phyloP scores from a whole-genome alignment of 92 coral and sea anemone species.

The Ricordea florida region DNA sequence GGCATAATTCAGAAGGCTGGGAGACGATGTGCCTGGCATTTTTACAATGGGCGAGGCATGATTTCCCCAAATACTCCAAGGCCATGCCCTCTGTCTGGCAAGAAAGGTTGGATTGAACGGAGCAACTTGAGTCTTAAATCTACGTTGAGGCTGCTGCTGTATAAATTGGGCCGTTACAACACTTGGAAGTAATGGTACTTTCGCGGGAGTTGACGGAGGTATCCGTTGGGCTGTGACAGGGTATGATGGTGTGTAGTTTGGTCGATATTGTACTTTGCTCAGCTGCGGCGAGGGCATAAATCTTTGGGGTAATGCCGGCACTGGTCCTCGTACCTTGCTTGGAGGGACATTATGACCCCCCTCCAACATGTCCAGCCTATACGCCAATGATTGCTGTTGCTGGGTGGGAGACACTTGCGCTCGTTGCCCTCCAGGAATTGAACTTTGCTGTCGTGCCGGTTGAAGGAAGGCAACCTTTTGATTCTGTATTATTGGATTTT shows the following conservation, averaged over 20 bases:
- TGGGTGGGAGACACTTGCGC: not conserved
- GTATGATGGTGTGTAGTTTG: constrained; percentile 4
- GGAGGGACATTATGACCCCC: not conserved
- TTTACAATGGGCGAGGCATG: not conserved
- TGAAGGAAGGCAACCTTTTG: not conserved
- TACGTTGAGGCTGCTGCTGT: not conserved
- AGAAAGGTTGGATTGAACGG: constrained; percentile 14
- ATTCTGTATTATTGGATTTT: not conserved
- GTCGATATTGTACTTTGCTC: not conserved
- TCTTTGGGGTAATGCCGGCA: not conserved
- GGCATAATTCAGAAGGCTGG: not conserved
- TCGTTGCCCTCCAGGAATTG: not conserved
- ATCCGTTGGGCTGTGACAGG: not conserved
- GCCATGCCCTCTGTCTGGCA: constrained; percentile 22
- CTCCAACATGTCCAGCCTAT: constrained; percentile 5
- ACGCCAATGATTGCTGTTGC: constrained; percentile 16
- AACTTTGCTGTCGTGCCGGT: not conserved
- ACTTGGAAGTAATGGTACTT: not conserved
- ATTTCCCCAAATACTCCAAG: constrained; percentile 18
- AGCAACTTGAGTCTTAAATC: not conserved
- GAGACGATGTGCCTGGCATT: not conserved
- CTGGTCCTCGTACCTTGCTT: not conserved
- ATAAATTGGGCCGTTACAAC: not conserved
- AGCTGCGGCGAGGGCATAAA: not conserved
- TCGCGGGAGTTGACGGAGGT: not conserved